Conservation (phyloP, 2,888 invertebrate species). For the Dynastes maya region DNA sequence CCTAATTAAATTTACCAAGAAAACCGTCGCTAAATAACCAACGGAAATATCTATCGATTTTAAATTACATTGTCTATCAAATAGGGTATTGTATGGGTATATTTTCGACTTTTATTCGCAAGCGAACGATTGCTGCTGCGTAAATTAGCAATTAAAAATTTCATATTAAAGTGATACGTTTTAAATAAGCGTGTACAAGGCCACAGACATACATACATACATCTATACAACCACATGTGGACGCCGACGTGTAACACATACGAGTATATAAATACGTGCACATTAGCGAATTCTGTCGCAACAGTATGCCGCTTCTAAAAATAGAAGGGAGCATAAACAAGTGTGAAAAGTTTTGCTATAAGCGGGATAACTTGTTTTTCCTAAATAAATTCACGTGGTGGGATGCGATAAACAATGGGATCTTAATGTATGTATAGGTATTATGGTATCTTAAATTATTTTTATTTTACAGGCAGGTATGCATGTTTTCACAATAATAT, state of each 20-base stretch:
- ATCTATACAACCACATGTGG: slow-evolving; percentile 10
- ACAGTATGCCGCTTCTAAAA: slow-evolving; percentile 47
- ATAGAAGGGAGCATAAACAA: slow-evolving; percentile 48
- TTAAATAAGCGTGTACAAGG: slow-evolving; percentile 37
- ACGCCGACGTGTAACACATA: slow-evolving; percentile 18
- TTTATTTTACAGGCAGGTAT: no score
- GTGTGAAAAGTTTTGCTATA: slow-evolving; percentile 29
- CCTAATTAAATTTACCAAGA: neutral
- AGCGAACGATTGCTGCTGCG: slow-evolving; percentile 18
- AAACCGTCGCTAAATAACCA: neutral
- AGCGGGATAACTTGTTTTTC: slow-evolving; percentile 9
- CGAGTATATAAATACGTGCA: slow-evolving; percentile 44
- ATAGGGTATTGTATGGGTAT: neutral
- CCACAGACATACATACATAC: neutral
- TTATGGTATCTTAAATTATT: neutral
- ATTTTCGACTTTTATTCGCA: slow-evolving; percentile 9
- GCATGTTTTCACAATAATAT: no score
- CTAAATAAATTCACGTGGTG: slow-evolving; percentile 32
- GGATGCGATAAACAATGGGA: neutral
- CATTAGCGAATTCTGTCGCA: slow-evolving; percentile 50
- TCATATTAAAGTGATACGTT: slow-evolving; percentile 43
- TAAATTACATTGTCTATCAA: neutral
- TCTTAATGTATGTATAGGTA: neutral
- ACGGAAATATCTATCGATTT: neutral
- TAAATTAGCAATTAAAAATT: slow-evolving; percentile 42